Conservation (phyloP, 2,113 vertebrate species). For the Athene cunicularia region DNA sequence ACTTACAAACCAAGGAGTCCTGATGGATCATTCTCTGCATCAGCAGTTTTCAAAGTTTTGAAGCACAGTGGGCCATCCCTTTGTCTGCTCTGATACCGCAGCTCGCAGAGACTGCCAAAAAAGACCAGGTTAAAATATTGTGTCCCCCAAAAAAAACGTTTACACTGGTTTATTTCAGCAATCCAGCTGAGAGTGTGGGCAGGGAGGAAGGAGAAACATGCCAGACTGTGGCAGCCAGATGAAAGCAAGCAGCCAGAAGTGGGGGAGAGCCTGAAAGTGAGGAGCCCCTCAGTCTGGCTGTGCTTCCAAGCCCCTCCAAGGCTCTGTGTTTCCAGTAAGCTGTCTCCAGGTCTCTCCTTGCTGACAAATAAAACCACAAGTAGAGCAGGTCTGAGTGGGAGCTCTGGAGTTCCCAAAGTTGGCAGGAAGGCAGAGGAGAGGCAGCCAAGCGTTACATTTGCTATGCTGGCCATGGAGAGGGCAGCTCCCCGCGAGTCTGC, state of each 20-base stretch:
- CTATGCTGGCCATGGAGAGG: background rate
- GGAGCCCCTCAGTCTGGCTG: background rate
- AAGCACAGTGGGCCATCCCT: background rate
- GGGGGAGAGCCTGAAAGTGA: background rate
- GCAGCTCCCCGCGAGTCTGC: background rate
- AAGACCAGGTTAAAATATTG: background rate
- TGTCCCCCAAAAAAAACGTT: background rate
- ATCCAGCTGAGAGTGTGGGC: background rate
- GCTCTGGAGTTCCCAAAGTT: background rate
- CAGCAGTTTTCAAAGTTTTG: background rate
- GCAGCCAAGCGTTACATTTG: background rate
- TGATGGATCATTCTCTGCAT: background rate
- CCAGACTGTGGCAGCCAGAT: background rate
- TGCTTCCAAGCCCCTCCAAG: background rate
- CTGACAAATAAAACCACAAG: background rate
- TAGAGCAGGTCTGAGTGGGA: background rate
- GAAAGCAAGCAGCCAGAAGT: background rate
- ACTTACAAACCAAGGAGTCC: background rate
- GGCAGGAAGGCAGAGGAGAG: background rate
- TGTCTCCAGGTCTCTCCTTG: background rate
- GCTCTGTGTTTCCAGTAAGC: background rate
- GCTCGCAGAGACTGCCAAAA: background rate
- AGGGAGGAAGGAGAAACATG: background rate
- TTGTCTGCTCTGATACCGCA: background rate
- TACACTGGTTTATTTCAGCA: background rate